phyloP scores from a whole-genome alignment of 2,888 invertebrate genomes.

The Automeris io region DNA sequence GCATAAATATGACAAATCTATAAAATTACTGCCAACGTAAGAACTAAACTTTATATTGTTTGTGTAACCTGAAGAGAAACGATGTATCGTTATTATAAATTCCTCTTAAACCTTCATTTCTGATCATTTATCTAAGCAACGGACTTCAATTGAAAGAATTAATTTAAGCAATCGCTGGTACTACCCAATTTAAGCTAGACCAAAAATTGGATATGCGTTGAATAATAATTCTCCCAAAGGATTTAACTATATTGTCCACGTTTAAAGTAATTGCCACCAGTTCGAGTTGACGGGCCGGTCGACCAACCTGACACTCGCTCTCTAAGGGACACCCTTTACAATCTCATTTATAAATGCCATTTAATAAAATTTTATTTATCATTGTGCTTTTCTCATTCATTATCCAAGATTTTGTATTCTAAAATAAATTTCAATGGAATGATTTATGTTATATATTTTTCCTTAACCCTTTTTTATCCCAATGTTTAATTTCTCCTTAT shows the following conservation, averaged over 20 bases:
- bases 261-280: constrained; percentile 74
- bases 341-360: constrained; percentile 70
- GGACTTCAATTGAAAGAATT: constrained; percentile 27
- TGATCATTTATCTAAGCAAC: not conserved
- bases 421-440: not conserved
- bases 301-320: constrained; percentile 65
- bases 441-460: too few relatives aligned
- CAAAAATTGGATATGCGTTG: constrained; percentile 69
- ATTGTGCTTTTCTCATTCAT: constrained; percentile 4
- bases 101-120: too few relatives aligned
- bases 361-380: constrained; percentile 64
- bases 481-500: too few relatives aligned
- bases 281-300: constrained; percentile 68
- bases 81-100: too few relatives aligned
- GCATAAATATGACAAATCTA: too few relatives aligned
- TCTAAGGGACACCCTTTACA: constrained; percentile 65
- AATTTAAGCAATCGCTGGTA: constrained; percentile 53
- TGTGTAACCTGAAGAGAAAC: too few relatives aligned
- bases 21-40: too few relatives aligned
- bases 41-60: too few relatives aligned
- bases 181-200: constrained; percentile 54
- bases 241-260: constrained; percentile 69
- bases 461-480: too few relatives aligned
- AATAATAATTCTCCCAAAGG: constrained; percentile 71
- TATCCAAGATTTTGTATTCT: not conserved